These are phyloP conservation scores for Fulmarus glacialis DNA, from an alignment of 2,113 vertebrate species.

Conservation along the genomic window DNA sequence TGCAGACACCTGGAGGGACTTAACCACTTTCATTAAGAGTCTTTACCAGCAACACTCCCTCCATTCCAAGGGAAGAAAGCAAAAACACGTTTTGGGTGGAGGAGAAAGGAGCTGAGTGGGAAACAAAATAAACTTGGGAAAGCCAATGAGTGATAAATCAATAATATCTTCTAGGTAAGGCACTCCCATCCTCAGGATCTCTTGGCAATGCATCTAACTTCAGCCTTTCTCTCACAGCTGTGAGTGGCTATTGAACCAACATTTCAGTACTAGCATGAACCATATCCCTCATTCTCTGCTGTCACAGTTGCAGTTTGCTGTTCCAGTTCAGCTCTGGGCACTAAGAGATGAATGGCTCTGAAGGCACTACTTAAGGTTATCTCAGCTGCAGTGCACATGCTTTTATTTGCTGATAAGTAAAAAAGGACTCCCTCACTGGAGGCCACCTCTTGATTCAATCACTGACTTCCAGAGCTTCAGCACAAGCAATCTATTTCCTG, in stretches of 20 bases:
- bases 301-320: neutral
- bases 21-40: neutral
- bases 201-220: neutral
- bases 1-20: neutral
- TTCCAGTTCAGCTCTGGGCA: neutral
- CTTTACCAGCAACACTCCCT: neutral
- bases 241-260: neutral
- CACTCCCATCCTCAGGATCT: neutral
- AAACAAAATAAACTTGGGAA: neutral
- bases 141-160: neutral
- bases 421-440: neutral
- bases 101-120: neutral
- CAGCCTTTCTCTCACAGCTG: neutral
- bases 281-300: neutral
- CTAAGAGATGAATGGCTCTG: neutral
- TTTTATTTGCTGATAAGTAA: conserved; percentile 3
- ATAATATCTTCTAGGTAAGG: neutral
- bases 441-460: neutral
- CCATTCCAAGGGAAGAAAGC: neutral
- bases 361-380: neutral
- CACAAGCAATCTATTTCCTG: neutral
- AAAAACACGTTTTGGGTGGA: neutral
- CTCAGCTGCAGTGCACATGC: neutral
- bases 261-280: neutral
- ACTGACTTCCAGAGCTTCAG: neutral